phyloP scores from a whole-genome alignment of 2,888 invertebrate species.

The Zhuqinia jingwanae region DNA sequence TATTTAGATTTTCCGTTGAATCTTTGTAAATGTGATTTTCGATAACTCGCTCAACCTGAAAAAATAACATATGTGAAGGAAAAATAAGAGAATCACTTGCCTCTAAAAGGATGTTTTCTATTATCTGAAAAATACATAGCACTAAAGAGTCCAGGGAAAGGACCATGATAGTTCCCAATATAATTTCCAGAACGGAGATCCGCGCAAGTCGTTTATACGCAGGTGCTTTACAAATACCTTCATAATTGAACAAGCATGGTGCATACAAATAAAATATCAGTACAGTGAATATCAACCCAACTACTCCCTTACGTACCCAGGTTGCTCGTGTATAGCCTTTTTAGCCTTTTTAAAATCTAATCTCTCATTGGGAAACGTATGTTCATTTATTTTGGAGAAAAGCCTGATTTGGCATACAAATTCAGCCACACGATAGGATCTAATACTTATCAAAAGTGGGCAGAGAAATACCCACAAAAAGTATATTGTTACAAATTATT shows the following conservation, averaged over 20 bases:
- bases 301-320: neutral
- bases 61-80: neutral
- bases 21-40: neutral
- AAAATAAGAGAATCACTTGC: constrained; percentile 3
- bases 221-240: neutral
- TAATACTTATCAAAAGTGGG: constrained; percentile 36
- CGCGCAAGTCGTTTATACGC: neutral
- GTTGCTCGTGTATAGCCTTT: neutral
- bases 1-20: neutral
- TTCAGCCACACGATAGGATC: neutral
- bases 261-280: neutral
- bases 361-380: constrained; percentile 1
- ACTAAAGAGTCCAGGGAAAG: constrained; percentile 29
- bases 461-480: constrained; percentile 22
- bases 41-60: constrained; percentile 25
- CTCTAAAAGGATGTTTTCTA: constrained; percentile 54
- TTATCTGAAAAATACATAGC: constrained; percentile 30
- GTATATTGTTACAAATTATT: no score
- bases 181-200: neutral
- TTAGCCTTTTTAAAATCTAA: neutral
- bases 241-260: constrained; percentile 26
- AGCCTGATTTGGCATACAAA: constrained; percentile 11
- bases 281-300: neutral
- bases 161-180: neutral
- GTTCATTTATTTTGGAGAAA: neutral